Conservation (phyloP, 2,888 invertebrate genomes). For the Nemotelus pantherinus region DNA sequence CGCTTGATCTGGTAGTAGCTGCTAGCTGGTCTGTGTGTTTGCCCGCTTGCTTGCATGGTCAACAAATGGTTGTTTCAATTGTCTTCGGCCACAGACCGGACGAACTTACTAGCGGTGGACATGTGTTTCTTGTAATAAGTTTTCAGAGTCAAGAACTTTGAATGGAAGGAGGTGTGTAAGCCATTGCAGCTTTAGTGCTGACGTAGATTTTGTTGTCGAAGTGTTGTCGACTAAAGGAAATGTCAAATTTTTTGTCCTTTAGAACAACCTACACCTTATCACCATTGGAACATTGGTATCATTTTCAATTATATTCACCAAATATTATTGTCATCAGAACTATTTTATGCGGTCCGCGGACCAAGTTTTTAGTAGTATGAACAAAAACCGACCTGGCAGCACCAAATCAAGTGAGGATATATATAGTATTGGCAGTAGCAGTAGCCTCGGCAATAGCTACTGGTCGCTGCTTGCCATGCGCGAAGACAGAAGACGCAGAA, state of each 20-base stretch:
- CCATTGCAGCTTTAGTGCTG: conserved; percentile 27
- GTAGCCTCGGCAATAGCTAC: conserved; percentile 18
- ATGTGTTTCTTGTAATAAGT: not conserved
- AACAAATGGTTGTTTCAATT: conserved; percentile 48
- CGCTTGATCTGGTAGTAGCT: conserved; percentile 28
- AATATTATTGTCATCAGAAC: too few species aligned
- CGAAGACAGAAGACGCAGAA: conserved; percentile 4
- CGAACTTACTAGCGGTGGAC: not conserved
- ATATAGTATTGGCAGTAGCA: conserved; percentile 12
- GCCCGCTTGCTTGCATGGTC: conserved; percentile 2
- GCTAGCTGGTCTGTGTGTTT: too few species aligned
- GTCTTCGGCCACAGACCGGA: not conserved
- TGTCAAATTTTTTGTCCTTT: too few species aligned
- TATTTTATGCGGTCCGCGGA: too few species aligned
- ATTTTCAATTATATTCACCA: not conserved
- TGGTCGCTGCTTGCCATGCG: conserved; percentile 11
- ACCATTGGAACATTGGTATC: not conserved
- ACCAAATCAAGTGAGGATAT: conserved; percentile 4
- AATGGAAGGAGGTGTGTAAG: conserved; percentile 36
- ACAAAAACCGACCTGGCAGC: not conserved
- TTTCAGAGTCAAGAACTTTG: not conserved
- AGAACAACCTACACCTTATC: not conserved
- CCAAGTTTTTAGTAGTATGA: too few species aligned
- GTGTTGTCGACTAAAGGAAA: not conserved
- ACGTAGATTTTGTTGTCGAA: not conserved